Conservation (phyloP, 1,140 invertebrate species). For the Cydia amplana region DNA sequence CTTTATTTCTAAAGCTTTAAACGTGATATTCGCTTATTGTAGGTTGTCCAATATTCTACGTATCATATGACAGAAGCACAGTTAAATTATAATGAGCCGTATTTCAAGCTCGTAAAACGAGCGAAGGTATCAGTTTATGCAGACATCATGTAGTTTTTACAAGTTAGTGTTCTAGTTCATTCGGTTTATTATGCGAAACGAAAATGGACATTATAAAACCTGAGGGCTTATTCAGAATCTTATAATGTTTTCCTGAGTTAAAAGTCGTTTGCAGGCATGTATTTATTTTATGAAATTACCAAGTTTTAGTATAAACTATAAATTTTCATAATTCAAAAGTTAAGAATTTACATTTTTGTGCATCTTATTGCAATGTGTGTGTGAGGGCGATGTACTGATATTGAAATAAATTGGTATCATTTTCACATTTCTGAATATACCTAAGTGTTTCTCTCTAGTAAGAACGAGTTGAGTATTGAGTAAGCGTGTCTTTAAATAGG, state of each 20-base stretch:
- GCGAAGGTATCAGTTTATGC: neutral
- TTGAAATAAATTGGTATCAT: no score
- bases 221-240: neutral
- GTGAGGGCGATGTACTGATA: no score
- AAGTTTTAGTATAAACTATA: no score
- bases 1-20: neutral
- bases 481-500: no score
- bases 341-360: no score
- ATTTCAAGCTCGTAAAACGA: constrained; percentile 3
- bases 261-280: no score
- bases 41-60: neutral
- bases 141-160: neutral
- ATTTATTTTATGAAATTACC: no score
- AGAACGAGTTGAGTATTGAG: no score
- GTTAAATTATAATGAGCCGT: neutral
- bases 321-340: no score
- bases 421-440: no score
- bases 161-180: neutral
- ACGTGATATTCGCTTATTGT: neutral
- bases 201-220: neutral
- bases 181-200: neutral
- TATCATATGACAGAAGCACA: constrained; percentile 4
- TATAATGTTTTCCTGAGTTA: neutral
- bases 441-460: no score
- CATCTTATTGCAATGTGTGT: no score